phyloP scores from a whole-genome alignment of 2,113 vertebrate genomes.

The Phyllostomus discolor region DNA sequence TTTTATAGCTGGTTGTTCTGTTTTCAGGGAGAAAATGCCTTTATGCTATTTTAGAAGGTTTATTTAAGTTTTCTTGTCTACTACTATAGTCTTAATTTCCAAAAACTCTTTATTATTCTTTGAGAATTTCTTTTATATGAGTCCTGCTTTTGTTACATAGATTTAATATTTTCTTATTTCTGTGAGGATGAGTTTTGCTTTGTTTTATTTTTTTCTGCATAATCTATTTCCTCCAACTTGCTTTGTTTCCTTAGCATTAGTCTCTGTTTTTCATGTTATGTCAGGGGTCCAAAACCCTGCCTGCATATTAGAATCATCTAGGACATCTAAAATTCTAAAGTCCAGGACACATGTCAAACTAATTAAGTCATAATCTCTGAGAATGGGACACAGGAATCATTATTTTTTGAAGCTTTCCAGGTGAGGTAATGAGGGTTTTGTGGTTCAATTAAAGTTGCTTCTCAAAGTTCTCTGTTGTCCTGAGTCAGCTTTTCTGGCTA shows the following conservation, averaged over 20 bases:
- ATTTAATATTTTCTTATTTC: not conserved
- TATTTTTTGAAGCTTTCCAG: not conserved
- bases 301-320: not conserved
- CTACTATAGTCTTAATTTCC: not conserved
- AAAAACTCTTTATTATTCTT: not conserved
- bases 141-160: not conserved
- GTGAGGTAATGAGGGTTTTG: not conserved
- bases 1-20: not conserved
- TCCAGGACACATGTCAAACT: not conserved
- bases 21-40: not conserved
- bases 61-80: not conserved
- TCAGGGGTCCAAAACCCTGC: not conserved
- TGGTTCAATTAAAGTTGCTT: not conserved
- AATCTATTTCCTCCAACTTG: not conserved
- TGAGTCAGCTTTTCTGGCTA: not conserved
- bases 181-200: not conserved
- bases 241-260: not conserved
- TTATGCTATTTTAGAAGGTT: not conserved
- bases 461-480: not conserved
- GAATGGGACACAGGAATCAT: not conserved
- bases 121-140: not conserved
- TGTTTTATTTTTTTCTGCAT: not conserved
- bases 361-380: not conserved
- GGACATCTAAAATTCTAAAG: not conserved
- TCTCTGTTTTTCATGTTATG: not conserved